A percentile compares a stretch with the other conserved stretches of the same genome.
These are phyloP conservation scores for Physocephala rufipes DNA, from an alignment of 2,888 invertebrate species.

Conservation along the genomic window DNA sequence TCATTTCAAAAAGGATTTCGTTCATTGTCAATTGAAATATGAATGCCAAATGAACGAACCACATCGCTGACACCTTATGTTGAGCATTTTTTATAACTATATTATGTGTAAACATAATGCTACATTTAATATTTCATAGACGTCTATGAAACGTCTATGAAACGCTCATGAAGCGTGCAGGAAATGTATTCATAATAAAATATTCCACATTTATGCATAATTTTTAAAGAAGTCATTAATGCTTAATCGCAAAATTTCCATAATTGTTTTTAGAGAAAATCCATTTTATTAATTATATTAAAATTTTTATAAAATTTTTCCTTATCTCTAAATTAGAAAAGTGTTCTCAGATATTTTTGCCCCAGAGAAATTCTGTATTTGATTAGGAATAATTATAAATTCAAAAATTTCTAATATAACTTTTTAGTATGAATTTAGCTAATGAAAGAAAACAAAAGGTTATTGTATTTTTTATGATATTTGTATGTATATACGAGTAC, in stretches of 20 bases:
- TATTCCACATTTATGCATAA: constrained; percentile 12
- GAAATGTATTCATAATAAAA: constrained; percentile 26
- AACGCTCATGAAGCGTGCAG: background rate
- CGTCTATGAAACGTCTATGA: too few relatives aligned
- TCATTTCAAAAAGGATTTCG: too few relatives aligned
- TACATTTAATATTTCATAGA: too few relatives aligned
- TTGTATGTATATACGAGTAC: background rate
- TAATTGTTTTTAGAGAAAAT: constrained; percentile 41
- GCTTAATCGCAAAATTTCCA: background rate
- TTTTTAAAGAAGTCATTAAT: background rate
- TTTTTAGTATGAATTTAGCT: background rate
- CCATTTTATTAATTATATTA: constrained; percentile 32
- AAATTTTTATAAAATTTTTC: constrained; percentile 30
- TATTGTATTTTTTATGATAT: too few relatives aligned
- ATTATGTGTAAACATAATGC: too few relatives aligned
- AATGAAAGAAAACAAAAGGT: too few relatives aligned
- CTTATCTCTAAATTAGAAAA: constrained; percentile 22
- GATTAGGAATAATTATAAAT: constrained; percentile 20
- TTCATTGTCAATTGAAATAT: too few relatives aligned
- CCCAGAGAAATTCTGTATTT: constrained; percentile 12
- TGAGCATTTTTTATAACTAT: too few relatives aligned
- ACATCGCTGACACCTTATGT: too few relatives aligned
- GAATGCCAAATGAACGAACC: too few relatives aligned
- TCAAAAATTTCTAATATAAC: constrained; percentile 25
- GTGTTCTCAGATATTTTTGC: background rate